Evolutionary conservation across 2,888 invertebrate genomes (phyloP).

Genomic region (Fragum sueziense): DNA sequence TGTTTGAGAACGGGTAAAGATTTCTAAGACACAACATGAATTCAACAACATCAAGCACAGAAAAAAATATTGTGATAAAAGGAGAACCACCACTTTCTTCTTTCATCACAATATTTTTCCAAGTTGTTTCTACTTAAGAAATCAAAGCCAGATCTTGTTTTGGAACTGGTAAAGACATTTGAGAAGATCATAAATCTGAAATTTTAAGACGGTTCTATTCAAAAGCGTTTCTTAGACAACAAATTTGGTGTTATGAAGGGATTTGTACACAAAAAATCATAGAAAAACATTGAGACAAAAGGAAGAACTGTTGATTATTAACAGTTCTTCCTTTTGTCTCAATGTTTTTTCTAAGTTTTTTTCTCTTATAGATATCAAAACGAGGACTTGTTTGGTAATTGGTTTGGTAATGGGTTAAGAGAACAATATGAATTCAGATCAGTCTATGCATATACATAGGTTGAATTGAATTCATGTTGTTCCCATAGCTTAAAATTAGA

Average conservation of each 20-base stretch:
- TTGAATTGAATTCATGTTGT: too few relatives aligned
- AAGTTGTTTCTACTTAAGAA: neutral
- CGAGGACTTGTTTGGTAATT: too few relatives aligned
- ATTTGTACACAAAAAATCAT: neutral
- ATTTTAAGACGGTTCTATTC: neutral
- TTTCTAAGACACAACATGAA: neutral
- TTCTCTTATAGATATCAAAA: neutral
- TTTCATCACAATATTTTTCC: neutral
- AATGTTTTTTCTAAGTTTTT: neutral
- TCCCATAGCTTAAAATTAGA: too few relatives aligned
- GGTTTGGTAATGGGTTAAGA: too few relatives aligned
- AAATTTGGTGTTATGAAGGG: neutral
- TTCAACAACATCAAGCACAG: neutral
- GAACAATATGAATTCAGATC: too few relatives aligned
- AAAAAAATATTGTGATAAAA: neutral
- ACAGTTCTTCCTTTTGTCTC: neutral
- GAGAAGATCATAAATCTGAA: neutral
- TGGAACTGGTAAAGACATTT: neutral
- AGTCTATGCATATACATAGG: too few relatives aligned
- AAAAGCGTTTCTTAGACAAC: neutral
- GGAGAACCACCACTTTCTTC: neutral
- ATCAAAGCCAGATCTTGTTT: neutral
- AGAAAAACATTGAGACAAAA: constrained; percentile 5
- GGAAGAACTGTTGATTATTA: neutral
- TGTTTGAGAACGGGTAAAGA: neutral